These are phyloP conservation scores for Calliscelio sp. DNA, from an alignment of 2,888 invertebrate genomes.

Conservation along the genomic window DNA sequence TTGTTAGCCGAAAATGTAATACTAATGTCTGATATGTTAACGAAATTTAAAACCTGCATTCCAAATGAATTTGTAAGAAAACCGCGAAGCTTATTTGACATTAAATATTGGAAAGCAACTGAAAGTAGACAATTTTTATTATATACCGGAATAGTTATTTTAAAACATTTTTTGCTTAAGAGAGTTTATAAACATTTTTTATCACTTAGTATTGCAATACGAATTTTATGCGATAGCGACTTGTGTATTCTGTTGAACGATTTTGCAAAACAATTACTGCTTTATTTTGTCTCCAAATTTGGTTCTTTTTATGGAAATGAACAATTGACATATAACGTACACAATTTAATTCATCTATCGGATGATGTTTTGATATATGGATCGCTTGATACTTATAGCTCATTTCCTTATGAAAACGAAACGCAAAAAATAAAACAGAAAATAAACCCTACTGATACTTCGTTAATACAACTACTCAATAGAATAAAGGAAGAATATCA, in stretches of 20 bases:
- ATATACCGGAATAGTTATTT: constrained; percentile 7
- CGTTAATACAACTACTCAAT: constrained; percentile 30
- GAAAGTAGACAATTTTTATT: constrained; percentile 7
- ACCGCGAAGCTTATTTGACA: constrained; percentile 6
- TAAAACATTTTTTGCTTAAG: not conserved
- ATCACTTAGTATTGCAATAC: constrained; percentile 3
- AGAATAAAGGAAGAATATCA: constrained; percentile 29
- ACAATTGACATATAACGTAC: not conserved
- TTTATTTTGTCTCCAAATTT: constrained; percentile 11
- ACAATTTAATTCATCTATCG: constrained; percentile 5
- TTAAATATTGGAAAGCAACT: constrained; percentile 16
- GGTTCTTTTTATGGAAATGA: constrained; percentile 21
- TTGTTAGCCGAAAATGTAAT: not conserved
- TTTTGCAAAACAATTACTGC: not conserved
- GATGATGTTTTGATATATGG: constrained; percentile 1
- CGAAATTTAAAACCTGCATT: not conserved
- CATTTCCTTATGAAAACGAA: constrained; percentile 6
- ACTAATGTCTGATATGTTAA: constrained; percentile 1
- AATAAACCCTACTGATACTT: not conserved
- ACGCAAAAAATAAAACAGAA: not conserved
- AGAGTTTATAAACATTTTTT: constrained; percentile 4
- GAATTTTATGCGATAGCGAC: constrained; percentile 8
- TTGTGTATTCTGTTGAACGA: not conserved
- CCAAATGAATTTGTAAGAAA: constrained; percentile 8
- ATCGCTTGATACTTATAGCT: not conserved